Evolutionary conservation across 2,888 invertebrate genomes (phyloP), one percentile per base, ranked within the genome.

Genomic region (Erynnis tages): DNA sequence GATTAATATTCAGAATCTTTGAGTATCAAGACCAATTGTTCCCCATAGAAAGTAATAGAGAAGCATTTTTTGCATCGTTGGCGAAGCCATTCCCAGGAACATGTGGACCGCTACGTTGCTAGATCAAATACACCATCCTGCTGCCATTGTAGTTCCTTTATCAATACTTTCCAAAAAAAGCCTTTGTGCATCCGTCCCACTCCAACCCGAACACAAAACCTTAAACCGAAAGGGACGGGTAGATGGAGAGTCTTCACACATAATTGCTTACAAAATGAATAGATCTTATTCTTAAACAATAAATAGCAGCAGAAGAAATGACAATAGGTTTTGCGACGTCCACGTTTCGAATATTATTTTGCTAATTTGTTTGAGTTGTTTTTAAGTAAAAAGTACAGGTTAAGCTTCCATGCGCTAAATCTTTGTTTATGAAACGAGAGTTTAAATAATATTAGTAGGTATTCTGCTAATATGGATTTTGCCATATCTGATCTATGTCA

Each of bases 121-220:
- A 85, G 88, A 83, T 87, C 85, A 88, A 87, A 88, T 80, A 87
- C 82, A 82, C 85, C 83, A 84, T 87, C 83, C 85, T 83, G 82
- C 79, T 79, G 76, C 76, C 79, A 86, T 84, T 89, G 86, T 86
- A 83, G 76, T 81, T 79, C 79, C 75, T 79, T 79, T 82, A 85
- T 81, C 82, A 80, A 79, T 81, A 76, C 79, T 77, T 75, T 69
- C 62, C 58, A 70, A 81, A 84, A 82, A 85, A 80, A 44, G 68
- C 57, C 55, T 58, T 73, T 73, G 66, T 72, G 68, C 70, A 60
- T 57, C 75, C 59, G 54, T 83, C 85, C 70, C 76, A 56, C 62
- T 82, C 80, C 74, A 64, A 65, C 65, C 44, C 54, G 19, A 52
- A 54, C 57, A 54, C 53, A 25, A 32, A 27, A 37, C 21, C 44